Evolutionary conservation across 35 echinoderm and acorn worm species (phyloP).

Genomic region (Lytechinus pictus): DNA sequence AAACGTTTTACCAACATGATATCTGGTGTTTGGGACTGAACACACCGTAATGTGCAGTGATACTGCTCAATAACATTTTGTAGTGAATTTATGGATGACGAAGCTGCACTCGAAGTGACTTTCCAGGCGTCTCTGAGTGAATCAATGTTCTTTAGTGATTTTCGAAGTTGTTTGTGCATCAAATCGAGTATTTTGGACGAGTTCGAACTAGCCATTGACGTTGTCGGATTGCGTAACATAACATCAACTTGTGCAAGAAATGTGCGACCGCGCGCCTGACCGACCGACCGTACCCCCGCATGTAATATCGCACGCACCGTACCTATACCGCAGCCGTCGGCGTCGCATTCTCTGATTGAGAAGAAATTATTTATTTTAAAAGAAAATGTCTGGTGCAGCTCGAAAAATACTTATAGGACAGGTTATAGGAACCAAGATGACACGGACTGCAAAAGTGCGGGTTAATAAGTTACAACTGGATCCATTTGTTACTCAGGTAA

Average conservation of each 20-base stretch:
- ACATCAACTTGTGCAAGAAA: too few species aligned
- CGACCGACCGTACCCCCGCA: too few species aligned
- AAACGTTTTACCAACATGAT: conserved; percentile 39
- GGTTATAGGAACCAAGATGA: conserved; percentile 56
- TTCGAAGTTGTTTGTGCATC: conserved; percentile 58
- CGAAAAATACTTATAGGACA: conserved; percentile 49
- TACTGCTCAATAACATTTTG: conserved; percentile 53
- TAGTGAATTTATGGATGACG: conserved; percentile 38
- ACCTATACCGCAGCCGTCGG: too few species aligned
- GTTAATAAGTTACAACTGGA: conserved; percentile 59
- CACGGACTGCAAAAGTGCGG: conserved; percentile 50
- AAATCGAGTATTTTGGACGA: conserved; percentile 23
- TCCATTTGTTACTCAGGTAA: conserved; percentile 70
- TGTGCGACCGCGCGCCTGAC: too few species aligned
- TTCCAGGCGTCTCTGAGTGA: conserved; percentile 7
- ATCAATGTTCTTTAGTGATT: conserved; percentile 52
- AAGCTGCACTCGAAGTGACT: neutral
- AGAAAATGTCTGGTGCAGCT: conserved; percentile 13
- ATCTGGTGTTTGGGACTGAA: conserved; percentile 13
- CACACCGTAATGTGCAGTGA: conserved; percentile 38
- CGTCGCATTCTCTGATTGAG: too few species aligned
- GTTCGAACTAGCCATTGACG: neutral
- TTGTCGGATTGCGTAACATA: neutral
- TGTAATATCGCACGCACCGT: too few species aligned
- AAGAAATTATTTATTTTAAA: neutral